phyloP scores from a whole-genome alignment of 2,888 invertebrate species.

The Hypomecis atomaria region DNA sequence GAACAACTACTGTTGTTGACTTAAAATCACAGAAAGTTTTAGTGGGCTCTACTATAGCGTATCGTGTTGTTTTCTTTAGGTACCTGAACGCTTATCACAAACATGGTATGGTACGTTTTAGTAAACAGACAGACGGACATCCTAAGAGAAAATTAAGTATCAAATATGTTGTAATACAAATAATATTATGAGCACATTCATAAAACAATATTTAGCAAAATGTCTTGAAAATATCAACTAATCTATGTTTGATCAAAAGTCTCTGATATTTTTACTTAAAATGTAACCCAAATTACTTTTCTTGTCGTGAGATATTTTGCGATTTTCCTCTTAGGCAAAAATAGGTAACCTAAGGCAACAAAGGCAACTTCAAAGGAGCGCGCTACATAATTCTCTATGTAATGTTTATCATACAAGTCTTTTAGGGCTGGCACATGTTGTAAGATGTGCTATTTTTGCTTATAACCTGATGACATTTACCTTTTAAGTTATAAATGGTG shows the following conservation, averaged over 20 bases:
- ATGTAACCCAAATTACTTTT: slow-evolving; percentile 1
- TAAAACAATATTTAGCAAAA: not conserved
- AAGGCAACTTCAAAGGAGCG: slow-evolving; percentile 29
- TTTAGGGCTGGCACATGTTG: slow-evolving; percentile 11
- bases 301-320: not conserved
- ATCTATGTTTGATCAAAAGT: not conserved
- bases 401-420: slow-evolving; percentile 25
- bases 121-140: too few species aligned
- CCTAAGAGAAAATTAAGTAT: too few species aligned
- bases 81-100: too few species aligned
- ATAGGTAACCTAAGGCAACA: slow-evolving; percentile 28
- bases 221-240: not conserved
- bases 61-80: too few species aligned
- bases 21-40: too few species aligned
- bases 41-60: too few species aligned
- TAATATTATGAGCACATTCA: not conserved
- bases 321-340: slow-evolving; percentile 20
- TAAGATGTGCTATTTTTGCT: too few species aligned
- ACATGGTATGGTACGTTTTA: too few species aligned
- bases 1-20: too few species aligned
- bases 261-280: not conserved
- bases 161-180: too few species aligned
- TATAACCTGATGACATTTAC: too few species aligned
- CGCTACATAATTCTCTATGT: slow-evolving; percentile 29
- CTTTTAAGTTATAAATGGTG: too few species aligned